A percentile compares a stretch with the other conserved stretches of the same genome.
Evolutionary conservation across 2,113 vertebrate species (phyloP).

Genomic region (Columba livia): DNA sequence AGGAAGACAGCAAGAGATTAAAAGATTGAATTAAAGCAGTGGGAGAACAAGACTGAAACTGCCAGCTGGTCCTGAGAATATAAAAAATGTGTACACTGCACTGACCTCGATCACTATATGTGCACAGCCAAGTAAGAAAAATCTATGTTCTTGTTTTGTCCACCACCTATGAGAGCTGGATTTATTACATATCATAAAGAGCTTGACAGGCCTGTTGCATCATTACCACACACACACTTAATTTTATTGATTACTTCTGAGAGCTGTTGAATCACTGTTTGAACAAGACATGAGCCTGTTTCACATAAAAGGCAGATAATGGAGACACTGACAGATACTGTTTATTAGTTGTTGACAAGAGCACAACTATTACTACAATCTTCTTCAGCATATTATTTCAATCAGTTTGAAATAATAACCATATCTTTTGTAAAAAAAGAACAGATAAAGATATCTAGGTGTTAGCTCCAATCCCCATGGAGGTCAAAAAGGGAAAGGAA

Average conservation of each 20-base stretch:
- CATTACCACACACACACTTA: background rate
- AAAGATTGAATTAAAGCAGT: conserved; percentile 1
- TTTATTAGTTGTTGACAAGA: background rate
- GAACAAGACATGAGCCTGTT: background rate
- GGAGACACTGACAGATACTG: background rate
- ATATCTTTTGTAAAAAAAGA: background rate
- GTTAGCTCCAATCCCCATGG: background rate
- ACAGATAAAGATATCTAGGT: background rate
- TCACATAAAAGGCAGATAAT: background rate
- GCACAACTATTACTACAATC: background rate
- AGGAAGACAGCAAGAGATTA: background rate
- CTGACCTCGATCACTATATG: background rate
- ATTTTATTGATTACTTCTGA: conserved; percentile 17
- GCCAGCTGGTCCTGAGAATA: background rate
- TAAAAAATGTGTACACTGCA: background rate
- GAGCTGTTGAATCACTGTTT: background rate
- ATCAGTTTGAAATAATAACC: background rate
- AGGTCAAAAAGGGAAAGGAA: background rate
- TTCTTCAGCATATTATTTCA: background rate
- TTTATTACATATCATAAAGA: conserved; percentile 3
- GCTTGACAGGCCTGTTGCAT: background rate
- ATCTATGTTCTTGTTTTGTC: background rate
- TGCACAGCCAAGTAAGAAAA: background rate
- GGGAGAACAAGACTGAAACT: background rate
- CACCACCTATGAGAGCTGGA: background rate